These are phyloP conservation scores for Acleris literana DNA, from an alignment of 2,888 invertebrate genomes.

Conservation along the genomic window DNA sequence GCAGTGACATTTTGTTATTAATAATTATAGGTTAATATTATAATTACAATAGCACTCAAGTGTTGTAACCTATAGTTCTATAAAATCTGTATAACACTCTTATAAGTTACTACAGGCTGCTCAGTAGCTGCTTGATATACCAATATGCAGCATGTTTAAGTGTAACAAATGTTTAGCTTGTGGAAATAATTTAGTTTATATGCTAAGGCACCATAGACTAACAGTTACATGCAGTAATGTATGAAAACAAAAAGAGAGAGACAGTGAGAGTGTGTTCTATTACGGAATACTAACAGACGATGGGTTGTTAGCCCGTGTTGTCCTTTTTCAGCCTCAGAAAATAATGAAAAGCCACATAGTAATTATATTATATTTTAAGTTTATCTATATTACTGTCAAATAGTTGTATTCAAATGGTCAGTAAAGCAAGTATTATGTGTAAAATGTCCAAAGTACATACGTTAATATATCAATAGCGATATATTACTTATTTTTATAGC, in stretches of 20 bases:
- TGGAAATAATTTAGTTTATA: too few species aligned
- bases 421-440: neutral
- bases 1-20: conserved; percentile 2
- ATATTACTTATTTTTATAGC: neutral
- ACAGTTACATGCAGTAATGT: too few species aligned
- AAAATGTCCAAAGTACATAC: neutral
- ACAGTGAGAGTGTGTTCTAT: neutral
- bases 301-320: neutral
- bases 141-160: too few species aligned
- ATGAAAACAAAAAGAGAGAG: too few species aligned
- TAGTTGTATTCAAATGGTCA: neutral
- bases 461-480: neutral
- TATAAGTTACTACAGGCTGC: too few species aligned
- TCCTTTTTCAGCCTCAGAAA: neutral
- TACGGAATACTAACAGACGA: neutral
- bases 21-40: neutral
- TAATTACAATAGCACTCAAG: neutral
- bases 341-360: neutral
- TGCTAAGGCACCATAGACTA: too few species aligned
- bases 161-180: too few species aligned
- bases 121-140: too few species aligned
- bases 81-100: neutral
- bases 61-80: neutral
- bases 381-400: neutral
- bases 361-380: too few species aligned